Evolutionary conservation across 2,113 vertebrate species (phyloP).

Genomic region (Petrocephalus microphthalmus): DNA sequence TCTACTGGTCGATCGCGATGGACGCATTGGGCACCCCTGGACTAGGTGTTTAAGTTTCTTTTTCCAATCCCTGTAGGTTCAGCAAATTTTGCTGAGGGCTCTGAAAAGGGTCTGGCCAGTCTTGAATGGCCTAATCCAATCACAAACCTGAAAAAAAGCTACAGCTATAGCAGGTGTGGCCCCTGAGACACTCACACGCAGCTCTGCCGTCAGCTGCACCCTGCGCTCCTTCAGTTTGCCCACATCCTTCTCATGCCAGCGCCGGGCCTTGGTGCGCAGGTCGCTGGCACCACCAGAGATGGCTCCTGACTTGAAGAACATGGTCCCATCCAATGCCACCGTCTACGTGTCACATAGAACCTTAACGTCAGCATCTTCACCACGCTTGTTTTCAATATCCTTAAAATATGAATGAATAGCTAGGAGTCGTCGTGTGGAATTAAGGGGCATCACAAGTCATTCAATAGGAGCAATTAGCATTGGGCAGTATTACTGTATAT

Average conservation of each 20-base stretch:
- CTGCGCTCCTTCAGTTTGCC: constrained; percentile 69
- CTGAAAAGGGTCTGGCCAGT: not conserved
- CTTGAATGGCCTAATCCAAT: not conserved
- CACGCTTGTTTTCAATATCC: not conserved
- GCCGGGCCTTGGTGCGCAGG: constrained; percentile 74
- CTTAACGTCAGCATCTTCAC: not conserved
- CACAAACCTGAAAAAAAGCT: not conserved
- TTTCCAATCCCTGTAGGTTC: too few relatives aligned
- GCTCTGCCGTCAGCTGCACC: constrained; percentile 64
- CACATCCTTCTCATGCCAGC: constrained; percentile 87
- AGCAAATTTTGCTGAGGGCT: not conserved
- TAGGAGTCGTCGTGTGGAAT: not conserved
- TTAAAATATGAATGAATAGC: not conserved
- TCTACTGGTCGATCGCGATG: too few relatives aligned
- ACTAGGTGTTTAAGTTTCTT: too few relatives aligned
- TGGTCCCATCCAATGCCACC: constrained; percentile 85
- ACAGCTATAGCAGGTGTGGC: not conserved
- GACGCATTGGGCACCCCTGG: too few relatives aligned
- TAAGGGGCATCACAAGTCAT: not conserved
- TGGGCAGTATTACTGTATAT: not conserved
- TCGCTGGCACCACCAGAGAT: constrained; percentile 88
- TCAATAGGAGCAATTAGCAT: not conserved
- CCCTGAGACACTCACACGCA: constrained; percentile 63
- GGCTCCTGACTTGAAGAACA: constrained; percentile 87
- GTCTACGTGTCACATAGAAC: constrained; percentile 58